Evolutionary conservation across 2,797 vertebrate genomes (phyloP).

Genomic region (Brachyalestes nurse): DNA sequence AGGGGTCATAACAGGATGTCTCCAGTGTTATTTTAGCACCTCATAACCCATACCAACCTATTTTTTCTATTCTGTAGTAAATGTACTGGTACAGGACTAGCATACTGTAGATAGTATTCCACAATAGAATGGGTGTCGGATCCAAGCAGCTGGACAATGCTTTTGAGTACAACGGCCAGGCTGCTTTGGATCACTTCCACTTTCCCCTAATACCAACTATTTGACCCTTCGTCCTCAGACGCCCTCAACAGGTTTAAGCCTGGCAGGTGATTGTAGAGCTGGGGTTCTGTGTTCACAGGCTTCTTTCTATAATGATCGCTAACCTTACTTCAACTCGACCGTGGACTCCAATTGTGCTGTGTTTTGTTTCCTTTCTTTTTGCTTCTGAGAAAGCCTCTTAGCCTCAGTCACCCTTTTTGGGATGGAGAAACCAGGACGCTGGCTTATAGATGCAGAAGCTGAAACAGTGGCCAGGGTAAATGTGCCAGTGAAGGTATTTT

Average conservation of each 20-base stretch:
- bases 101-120: background rate
- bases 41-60: background rate
- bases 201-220: background rate
- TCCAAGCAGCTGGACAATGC: background rate
- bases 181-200: background rate
- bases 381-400: slow-evolving; percentile 29
- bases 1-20: background rate
- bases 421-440: slow-evolving; percentile 26
- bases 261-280: background rate
- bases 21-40: slow-evolving; percentile 7
- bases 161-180: background rate
- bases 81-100: background rate
- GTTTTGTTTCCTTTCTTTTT: slow-evolving; percentile 22
- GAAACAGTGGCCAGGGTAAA: background rate
- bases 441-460: slow-evolving; percentile 34
- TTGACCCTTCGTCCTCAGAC: background rate
- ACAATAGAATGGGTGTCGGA: background rate
- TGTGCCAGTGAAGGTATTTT: slow-evolving; percentile 40
- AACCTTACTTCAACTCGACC: slow-evolving; percentile 13
- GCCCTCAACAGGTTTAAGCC: background rate
- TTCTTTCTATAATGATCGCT: slow-evolving; percentile 9
- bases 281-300: background rate
- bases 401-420: slow-evolving; percentile 1
- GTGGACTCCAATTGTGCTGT: background rate
- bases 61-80: background rate